These are phyloP conservation scores for Sminthurinus signatus DNA, from an alignment of 1,140 invertebrate species.

Conservation along the genomic window DNA sequence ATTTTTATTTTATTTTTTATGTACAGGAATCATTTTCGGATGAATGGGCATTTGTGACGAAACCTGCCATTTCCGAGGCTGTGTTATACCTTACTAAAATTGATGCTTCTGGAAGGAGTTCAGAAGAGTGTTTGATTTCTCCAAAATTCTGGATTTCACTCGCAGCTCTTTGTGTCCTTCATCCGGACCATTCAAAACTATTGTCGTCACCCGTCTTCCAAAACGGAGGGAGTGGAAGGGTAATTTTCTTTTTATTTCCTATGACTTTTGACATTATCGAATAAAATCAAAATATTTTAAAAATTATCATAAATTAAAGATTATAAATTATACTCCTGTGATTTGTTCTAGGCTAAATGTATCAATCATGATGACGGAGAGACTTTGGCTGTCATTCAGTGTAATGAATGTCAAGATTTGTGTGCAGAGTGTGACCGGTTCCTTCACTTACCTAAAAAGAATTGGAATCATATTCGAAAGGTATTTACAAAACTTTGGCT, in stretches of 20 bases:
- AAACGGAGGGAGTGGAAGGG: conserved; percentile 56
- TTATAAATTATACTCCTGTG: too few species aligned
- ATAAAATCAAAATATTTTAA: too few species aligned
- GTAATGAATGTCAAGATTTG: conserved; percentile 80
- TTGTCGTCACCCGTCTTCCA: conserved; percentile 62
- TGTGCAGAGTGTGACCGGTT: conserved; percentile 94
- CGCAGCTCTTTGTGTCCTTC: conserved; percentile 84
- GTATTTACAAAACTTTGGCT: too few species aligned
- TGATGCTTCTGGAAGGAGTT: conserved; percentile 63
- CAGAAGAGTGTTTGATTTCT: conserved; percentile 67
- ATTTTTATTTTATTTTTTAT: conserved; percentile 32
- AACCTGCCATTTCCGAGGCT: conserved; percentile 83
- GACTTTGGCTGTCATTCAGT: conserved; percentile 86
- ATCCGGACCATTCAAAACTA: conserved; percentile 83
- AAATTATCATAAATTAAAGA: too few species aligned
- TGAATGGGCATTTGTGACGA: conserved; percentile 78
- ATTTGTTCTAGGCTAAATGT: conserved; percentile 64
- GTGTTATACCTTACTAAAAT: conserved; percentile 78
- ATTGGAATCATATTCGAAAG: conserved; percentile 79
- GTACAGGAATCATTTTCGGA: conserved; percentile 73
- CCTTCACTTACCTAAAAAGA: conserved; percentile 81
- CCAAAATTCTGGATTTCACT: conserved; percentile 86
- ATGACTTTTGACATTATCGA: too few species aligned
- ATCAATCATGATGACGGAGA: conserved; percentile 95
- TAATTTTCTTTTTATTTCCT: too few species aligned